Conservation (phyloP, 2,797 vertebrate species). For the Darevskia mixta region DNA sequence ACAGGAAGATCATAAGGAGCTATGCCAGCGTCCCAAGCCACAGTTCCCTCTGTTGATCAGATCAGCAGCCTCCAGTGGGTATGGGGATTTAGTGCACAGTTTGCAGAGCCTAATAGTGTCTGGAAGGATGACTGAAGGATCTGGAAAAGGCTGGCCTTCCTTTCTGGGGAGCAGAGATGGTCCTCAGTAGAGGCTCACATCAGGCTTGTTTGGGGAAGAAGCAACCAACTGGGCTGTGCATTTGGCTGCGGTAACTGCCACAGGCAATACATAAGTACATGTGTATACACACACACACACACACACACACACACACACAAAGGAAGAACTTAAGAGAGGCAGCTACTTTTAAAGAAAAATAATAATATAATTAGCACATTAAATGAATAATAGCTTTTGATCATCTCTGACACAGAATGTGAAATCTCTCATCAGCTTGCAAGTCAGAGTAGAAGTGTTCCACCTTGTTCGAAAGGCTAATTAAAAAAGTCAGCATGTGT, state of each 20-base stretch:
- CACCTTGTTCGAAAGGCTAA: constrained; percentile 24
- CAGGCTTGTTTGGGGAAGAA: background rate
- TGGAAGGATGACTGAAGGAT: no score
- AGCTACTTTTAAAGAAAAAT: background rate
- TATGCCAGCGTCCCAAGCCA: no score
- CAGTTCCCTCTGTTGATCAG: no score
- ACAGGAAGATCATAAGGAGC: no score
- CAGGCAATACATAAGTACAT: no score
- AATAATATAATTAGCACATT: constrained; percentile 17
- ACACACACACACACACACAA: background rate
- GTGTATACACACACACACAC: background rate
- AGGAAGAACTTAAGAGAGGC: no score
- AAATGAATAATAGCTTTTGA: constrained; percentile 16
- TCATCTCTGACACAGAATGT: constrained; percentile 13
- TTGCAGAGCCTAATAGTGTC: no score
- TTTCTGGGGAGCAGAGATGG: background rate
- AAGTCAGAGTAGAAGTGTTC: background rate
- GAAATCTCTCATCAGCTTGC: background rate
- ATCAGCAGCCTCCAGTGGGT: no score
- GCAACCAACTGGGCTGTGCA: background rate
- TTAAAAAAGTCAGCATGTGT: constrained; percentile 34
- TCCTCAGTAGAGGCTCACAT: background rate
- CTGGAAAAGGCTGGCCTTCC: background rate
- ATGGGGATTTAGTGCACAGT: no score
- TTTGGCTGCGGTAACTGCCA: background rate